phyloP scores from a whole-genome alignment of 2,888 invertebrate species.

The Nipponacmea schrenckii region DNA sequence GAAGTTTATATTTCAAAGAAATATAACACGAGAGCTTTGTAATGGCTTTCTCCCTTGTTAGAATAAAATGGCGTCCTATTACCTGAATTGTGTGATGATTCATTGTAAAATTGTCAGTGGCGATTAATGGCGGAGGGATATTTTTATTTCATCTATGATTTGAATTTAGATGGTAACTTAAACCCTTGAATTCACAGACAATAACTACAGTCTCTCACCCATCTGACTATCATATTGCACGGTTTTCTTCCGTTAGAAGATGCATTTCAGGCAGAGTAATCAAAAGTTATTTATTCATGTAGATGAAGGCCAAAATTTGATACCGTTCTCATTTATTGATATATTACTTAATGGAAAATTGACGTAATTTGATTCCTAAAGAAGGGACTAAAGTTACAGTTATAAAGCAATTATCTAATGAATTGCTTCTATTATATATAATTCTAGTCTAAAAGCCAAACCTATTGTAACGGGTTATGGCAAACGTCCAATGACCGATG shows the following conservation, averaged over 20 bases:
- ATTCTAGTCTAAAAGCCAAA: not conserved
- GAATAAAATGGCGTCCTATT: conserved; percentile 26
- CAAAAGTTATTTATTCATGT: conserved; percentile 20
- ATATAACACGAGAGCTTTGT: not conserved
- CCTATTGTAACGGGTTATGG: not conserved
- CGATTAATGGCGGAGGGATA: conserved; percentile 39
- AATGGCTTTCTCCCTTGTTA: conserved; percentile 18
- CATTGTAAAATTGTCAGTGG: conserved; percentile 32
- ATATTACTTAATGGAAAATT: conserved; percentile 6
- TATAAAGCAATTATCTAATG: not conserved
- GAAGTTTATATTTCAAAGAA: not conserved
- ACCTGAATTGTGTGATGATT: conserved; percentile 36
- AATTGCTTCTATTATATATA: not conserved
- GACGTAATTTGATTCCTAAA: not conserved
- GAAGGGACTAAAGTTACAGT: not conserved
- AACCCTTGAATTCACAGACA: not conserved
- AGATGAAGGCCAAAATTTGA: conserved; percentile 15
- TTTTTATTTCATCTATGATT: conserved; percentile 31
- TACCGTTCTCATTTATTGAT: not conserved
- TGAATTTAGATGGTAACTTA: conserved; percentile 7
- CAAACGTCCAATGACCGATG: not conserved
- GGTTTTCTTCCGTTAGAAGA: conserved; percentile 2
- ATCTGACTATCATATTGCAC: conserved; percentile 11
- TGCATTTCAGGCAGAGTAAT: conserved; percentile 11
- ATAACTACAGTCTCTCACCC: conserved; percentile 13